phyloP scores from a whole-genome alignment of 92 coral and sea anemone genomes.

The Bergia sp. region DNA sequence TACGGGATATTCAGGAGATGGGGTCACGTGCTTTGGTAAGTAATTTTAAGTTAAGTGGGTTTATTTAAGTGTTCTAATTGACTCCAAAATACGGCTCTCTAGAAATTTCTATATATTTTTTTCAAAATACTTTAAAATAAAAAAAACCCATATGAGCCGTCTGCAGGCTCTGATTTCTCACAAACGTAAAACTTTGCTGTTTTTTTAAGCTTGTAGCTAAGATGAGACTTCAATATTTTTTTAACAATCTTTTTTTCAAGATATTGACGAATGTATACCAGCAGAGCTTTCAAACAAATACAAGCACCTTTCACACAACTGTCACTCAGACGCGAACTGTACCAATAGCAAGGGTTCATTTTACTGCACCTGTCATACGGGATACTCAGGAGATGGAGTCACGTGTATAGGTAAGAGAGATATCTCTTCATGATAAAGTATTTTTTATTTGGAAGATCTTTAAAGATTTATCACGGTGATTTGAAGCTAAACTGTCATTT shows the following conservation, averaged over 20 bases:
- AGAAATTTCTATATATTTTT: too few species aligned
- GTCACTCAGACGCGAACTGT: constrained; percentile 82
- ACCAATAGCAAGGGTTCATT: constrained; percentile 89
- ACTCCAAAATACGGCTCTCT: background rate
- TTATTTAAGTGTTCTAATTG: background rate
- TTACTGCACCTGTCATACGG: constrained; percentile 82
- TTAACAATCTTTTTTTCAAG: constrained; percentile 37
- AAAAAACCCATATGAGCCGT: background rate
- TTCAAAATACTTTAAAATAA: background rate
- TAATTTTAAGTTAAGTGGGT: background rate
- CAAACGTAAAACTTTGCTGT: too few species aligned
- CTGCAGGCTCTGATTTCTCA: background rate
- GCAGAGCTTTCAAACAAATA: constrained; percentile 40
- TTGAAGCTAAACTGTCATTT: too few species aligned
- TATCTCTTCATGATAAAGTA: background rate
- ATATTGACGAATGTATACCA: constrained; percentile 72
- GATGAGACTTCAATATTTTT: too few species aligned
- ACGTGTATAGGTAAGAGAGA: constrained; percentile 69
- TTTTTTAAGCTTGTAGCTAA: too few species aligned
- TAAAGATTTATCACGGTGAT: too few species aligned
- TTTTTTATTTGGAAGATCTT: too few species aligned
- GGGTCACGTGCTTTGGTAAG: background rate
- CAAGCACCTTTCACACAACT: constrained; percentile 60
- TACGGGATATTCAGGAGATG: constrained; percentile 27
- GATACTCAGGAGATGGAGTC: constrained; percentile 86